A percentile compares a stretch with the other conserved stretches of the same genome.
Conservation (phyloP, 2,888 invertebrate species). For the Nineta flava region DNA sequence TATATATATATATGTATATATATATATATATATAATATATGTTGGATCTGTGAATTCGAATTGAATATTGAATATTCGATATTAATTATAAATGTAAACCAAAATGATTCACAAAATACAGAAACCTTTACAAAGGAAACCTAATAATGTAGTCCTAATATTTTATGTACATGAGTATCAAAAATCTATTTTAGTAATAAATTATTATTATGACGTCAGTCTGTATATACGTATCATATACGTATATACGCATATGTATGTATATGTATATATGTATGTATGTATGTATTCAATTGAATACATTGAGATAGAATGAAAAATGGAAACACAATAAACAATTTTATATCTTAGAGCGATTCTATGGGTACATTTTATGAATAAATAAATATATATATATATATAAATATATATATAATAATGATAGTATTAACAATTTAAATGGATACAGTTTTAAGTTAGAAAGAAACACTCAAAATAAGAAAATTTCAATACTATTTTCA, state of each 20-base stretch:
- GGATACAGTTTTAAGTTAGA: too few relatives aligned
- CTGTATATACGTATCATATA: conserved; percentile 5
- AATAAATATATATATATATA: conserved; percentile 1
- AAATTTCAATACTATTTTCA: too few relatives aligned
- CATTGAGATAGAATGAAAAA: too few relatives aligned
- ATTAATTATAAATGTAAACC: not conserved
- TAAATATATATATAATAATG: conserved; percentile 1
- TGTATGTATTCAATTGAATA: not conserved
- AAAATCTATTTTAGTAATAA: not conserved
- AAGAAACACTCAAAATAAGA: too few relatives aligned
- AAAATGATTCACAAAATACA: too few relatives aligned
- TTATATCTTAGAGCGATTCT: too few relatives aligned
- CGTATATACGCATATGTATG: conserved; percentile 6
- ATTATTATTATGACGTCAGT: not conserved
- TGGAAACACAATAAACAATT: too few relatives aligned
- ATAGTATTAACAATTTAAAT: not conserved
- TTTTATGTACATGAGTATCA: too few relatives aligned
- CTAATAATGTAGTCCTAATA: too few relatives aligned
- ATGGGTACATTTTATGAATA: too few relatives aligned
- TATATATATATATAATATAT: not conserved
- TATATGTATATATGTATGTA: conserved; percentile 8
- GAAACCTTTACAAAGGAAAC: too few relatives aligned
- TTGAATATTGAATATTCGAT: not conserved
- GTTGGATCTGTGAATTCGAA: too few relatives aligned
- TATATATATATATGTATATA: not conserved